Evolutionary conservation across 2,888 invertebrate species (phyloP).

Genomic region (Apamea monoglypha): DNA sequence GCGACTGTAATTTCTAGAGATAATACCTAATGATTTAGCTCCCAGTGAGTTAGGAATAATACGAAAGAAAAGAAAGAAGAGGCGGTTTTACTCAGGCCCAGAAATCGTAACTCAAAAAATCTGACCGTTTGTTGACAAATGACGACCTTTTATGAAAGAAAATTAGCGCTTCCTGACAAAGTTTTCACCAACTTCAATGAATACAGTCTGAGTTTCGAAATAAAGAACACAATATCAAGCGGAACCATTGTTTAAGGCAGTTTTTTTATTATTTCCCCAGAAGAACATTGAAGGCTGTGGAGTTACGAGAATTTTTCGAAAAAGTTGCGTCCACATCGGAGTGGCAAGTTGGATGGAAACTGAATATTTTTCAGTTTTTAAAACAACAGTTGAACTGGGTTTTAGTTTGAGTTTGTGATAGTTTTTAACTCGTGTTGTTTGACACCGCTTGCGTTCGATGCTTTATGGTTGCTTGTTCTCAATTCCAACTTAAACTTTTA

Average conservation of each 20-base stretch:
- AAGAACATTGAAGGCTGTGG: conserved; percentile 39
- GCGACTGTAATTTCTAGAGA: background rate
- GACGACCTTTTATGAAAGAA: background rate
- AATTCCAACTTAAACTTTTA: background rate
- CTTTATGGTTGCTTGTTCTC: conserved; percentile 7
- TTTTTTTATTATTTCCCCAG: conserved; percentile 39
- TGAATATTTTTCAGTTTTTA: conserved; percentile 57
- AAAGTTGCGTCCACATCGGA: conserved; percentile 47
- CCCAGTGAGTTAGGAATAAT: background rate
- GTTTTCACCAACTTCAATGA: conserved; percentile 24
- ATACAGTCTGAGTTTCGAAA: conserved; percentile 34
- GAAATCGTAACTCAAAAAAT: background rate
- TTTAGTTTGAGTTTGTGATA: conserved; percentile 35
- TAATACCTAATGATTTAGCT: background rate
- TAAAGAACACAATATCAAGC: conserved; percentile 42
- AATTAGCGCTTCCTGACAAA: conserved; percentile 35
- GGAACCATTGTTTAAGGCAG: conserved; percentile 41
- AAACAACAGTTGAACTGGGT: conserved; percentile 32
- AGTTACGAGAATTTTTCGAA: conserved; percentile 49
- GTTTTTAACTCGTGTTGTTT: conserved; percentile 47
- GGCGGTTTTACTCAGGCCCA: background rate
- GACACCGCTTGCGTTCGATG: conserved; percentile 28
- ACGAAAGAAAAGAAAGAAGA: background rate
- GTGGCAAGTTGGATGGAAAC: conserved; percentile 53
- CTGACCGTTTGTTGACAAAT: background rate